A percentile compares a stretch with the other conserved stretches of the same genome.
Conservation (phyloP, 2,797 vertebrate genomes). For the Spondyliosoma cantharus region DNA sequence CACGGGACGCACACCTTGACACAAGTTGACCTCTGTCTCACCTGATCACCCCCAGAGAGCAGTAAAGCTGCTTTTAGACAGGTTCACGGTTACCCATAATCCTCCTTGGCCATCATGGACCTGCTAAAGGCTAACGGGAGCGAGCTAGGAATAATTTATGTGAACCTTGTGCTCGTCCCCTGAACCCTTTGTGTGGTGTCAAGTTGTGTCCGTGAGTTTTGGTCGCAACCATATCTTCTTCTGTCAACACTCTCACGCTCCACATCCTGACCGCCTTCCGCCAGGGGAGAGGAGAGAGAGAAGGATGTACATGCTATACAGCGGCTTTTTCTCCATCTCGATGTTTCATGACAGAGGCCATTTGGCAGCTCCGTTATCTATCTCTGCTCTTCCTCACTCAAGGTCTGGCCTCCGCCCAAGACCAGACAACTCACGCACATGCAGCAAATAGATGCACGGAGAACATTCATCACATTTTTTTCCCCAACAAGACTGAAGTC, state of each 20-base stretch:
- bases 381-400: conserved; percentile 68
- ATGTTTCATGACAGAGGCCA: conserved; percentile 54
- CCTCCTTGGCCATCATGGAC: conserved; percentile 58
- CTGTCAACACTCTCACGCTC: conserved; percentile 77
- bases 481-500: neutral
- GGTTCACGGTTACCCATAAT: conserved; percentile 51
- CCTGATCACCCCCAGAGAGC: conserved; percentile 44
- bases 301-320: conserved; percentile 22
- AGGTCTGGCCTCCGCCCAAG: conserved; percentile 55
- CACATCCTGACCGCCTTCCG: conserved; percentile 57
- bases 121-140: conserved; percentile 39
- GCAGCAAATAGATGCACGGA: neutral
- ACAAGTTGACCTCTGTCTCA: conserved; percentile 45
- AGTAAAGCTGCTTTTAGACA: conserved; percentile 61
- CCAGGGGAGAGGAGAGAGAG: conserved; percentile 42
- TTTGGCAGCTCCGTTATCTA: conserved; percentile 71
- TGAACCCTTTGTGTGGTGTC: conserved; percentile 60
- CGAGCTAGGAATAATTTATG: conserved; percentile 60
- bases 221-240: conserved; percentile 66
- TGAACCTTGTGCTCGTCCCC: conserved; percentile 47
- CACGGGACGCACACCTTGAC: conserved; percentile 52
- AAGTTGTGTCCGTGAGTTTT: conserved; percentile 66
- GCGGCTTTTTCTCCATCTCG: conserved; percentile 21
- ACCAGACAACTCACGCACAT: conserved; percentile 48
- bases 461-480: conserved; percentile 30